Base-by-base conservation (phyloP, 1,140 invertebrate species). In the Hirudo medicinalis region DNA sequence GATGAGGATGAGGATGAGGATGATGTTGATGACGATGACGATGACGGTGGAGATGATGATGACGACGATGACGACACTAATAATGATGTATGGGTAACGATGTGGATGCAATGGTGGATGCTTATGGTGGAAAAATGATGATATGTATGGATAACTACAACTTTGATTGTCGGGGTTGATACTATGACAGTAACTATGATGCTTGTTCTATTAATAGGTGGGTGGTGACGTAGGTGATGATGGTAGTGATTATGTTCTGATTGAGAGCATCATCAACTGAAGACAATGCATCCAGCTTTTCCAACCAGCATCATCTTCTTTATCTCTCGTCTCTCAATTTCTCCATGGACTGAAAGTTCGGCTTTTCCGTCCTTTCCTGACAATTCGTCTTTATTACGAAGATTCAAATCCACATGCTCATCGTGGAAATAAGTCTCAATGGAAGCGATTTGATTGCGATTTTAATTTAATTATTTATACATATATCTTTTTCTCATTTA, bases 41-140 rank as follows among this genome's bases (percentile, higher is more conserved):
- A 60, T 60, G 55, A 60, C 15, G 55, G 55, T 63, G 57, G 54
- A n/a, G 54, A 3, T 57, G 54, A 57, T 5, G 25, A 57, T 57
- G 20, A 57, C 9, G 54, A 57, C 25, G 20, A 11, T 63, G 22
- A 63, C 22, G 29, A 63, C 20, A 15, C 27, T 60, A 27, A 60
- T 60, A 22, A 60, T 60, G 55, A 60, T 6, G 4, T 60, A n/a
- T 22, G 20, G 22, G 2, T 11, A 22, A 13, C 22, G 57, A 32
- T 63, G 29, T 1, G 3, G 29, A 63, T 63, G 20, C 2, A 32
- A n/a, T 63, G 19, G 13, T 63, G 57, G n/a, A n/a, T n/a, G n/a
- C n/a, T n/a, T n/a, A 63, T n/a, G 57, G 54, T 57, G 54, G 9
- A 20, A 57, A 20, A n/a, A 25, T n/a, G 20, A 20, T 11, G 29